Evolutionary conservation across 2,888 invertebrate genomes (phyloP).

Genomic region (Lasioglossum vierecki): DNA sequence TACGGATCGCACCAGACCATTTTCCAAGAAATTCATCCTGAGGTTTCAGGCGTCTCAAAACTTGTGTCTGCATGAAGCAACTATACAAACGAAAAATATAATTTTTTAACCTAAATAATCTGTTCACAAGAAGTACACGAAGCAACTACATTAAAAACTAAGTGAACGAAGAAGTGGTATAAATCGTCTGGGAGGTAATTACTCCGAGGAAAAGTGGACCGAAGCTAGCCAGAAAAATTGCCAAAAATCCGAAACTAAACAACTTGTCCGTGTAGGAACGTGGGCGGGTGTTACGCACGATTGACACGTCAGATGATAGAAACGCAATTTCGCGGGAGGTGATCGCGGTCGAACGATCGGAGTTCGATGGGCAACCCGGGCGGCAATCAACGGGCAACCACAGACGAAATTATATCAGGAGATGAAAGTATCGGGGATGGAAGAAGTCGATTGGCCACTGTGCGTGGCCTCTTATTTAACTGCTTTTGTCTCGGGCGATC

Average conservation of each 20-base stretch:
- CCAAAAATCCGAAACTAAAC: neutral
- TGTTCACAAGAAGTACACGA: no score
- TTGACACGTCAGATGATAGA: conserved; percentile 38
- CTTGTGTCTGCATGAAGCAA: no score
- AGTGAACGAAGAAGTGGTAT: neutral
- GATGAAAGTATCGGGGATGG: conserved; percentile 35
- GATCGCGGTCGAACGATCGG: conserved; percentile 26
- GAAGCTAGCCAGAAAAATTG: neutral
- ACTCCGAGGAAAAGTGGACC: neutral
- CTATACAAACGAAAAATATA: no score
- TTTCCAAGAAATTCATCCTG: conserved; percentile 28
- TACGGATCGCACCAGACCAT: conserved; percentile 57
- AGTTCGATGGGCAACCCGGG: conserved; percentile 27
- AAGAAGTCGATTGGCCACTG: conserved; percentile 23
- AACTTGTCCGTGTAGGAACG: neutral
- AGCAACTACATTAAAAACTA: neutral
- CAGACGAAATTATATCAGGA: conserved; percentile 36
- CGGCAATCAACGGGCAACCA: conserved; percentile 34
- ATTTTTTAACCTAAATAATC: no score
- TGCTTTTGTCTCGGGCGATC: conserved; percentile 32
- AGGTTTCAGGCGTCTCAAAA: no score
- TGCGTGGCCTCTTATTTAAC: conserved; percentile 32
- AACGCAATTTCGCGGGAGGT: conserved; percentile 26
- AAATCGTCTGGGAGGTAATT: neutral
- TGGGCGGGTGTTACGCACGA: conserved; percentile 36